phyloP scores from a whole-genome alignment of 35 echinoderm and acorn worm species.

The Heliocidaris tuberculata region DNA sequence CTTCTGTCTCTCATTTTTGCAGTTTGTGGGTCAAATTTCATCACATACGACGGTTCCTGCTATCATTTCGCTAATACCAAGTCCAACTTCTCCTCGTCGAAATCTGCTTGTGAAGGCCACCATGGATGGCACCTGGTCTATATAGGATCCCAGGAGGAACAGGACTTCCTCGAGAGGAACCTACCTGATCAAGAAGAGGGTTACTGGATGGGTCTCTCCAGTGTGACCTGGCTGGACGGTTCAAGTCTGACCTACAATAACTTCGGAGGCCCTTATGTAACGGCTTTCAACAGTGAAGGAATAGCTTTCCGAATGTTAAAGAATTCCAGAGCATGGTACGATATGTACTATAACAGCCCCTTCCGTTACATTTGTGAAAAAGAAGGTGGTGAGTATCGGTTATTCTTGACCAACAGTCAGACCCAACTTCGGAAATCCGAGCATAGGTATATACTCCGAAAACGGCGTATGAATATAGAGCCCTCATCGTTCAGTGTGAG shows the following conservation, averaged over 20 bases:
- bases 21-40: neutral
- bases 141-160: neutral
- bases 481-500: no score
- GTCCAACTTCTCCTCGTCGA: neutral
- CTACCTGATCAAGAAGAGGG: neutral
- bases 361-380: neutral
- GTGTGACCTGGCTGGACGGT: neutral
- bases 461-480: no score
- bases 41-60: neutral
- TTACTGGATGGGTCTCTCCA: neutral
- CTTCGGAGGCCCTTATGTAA: neutral
- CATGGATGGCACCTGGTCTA: neutral
- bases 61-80: neutral
- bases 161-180: neutral
- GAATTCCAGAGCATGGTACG: neutral
- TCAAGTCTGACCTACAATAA: neutral
- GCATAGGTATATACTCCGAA: no score
- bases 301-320: neutral
- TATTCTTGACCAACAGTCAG: no score
- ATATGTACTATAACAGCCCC: neutral
- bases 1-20: neutral
- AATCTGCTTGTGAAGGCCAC: neutral
- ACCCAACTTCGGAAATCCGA: no score
- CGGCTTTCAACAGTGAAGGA: neutral
- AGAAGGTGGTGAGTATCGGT: neutral